These are phyloP conservation scores for Ischnura elegans DNA, from an alignment of 2,888 invertebrate species.

Conservation along the genomic window DNA sequence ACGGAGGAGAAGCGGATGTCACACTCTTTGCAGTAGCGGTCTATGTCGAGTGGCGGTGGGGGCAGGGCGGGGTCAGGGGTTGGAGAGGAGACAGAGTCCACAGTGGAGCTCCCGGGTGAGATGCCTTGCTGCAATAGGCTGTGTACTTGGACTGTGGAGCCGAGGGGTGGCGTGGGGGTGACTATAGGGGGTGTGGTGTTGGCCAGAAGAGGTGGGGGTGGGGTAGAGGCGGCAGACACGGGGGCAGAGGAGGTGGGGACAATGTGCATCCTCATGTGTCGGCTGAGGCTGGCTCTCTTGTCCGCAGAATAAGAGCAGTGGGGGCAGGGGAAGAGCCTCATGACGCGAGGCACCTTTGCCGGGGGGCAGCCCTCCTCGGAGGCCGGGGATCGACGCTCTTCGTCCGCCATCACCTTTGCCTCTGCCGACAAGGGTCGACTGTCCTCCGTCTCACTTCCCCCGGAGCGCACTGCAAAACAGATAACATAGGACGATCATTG, in stretches of 20 bases:
- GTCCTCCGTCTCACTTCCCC: slow-evolving; percentile 71
- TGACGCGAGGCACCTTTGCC: slow-evolving; percentile 83
- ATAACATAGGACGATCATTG: no score
- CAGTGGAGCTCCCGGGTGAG: slow-evolving; percentile 16
- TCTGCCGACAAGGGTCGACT: slow-evolving; percentile 61
- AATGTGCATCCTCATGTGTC: slow-evolving; percentile 96
- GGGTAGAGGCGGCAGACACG: slow-evolving; percentile 83
- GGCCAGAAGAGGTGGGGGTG: slow-evolving; percentile 80
- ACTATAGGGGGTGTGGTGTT: slow-evolving; percentile 77
- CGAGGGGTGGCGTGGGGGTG: slow-evolving; percentile 71
- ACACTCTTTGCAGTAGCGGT: slow-evolving; percentile 95
- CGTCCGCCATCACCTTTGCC: neutral
- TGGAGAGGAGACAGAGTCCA: slow-evolving; percentile 34
- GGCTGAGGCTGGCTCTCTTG: slow-evolving; percentile 94
- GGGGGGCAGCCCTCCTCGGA: slow-evolving; percentile 80
- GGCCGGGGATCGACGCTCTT: slow-evolving; percentile 47
- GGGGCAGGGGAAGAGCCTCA: slow-evolving; percentile 92
- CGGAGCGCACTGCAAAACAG: slow-evolving; percentile 76
- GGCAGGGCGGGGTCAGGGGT: slow-evolving; percentile 68
- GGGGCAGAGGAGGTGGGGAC: slow-evolving; percentile 74
- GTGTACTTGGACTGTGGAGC: slow-evolving; percentile 68
- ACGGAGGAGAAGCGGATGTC: slow-evolving; percentile 96
- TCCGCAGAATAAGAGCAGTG: slow-evolving; percentile 96
- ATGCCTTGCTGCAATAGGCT: slow-evolving; percentile 53
- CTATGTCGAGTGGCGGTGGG: slow-evolving; percentile 75